Base-by-base conservation (phyloP, 2,797 vertebrate species). In the Anomalospiza imberbis region DNA sequence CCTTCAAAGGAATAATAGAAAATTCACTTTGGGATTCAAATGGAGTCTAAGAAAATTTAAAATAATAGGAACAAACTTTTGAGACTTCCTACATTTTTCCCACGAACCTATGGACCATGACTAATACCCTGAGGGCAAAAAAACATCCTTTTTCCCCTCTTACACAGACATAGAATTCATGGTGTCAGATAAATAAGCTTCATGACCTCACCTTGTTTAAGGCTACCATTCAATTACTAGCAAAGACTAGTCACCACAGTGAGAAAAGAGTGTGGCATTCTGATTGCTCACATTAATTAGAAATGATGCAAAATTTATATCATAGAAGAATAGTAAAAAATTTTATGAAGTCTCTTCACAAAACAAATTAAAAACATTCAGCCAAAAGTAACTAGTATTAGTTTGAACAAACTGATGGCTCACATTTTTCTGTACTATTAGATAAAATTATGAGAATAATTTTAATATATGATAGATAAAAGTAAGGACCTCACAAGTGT, bases 41-140 rank as follows among this genome's bases (percentile, higher is more conserved):
- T 97, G 97, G 97, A 97, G 97, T 97, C 97, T 98, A 97, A 97
- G 97, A 97, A 97, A 98, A 98, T 97, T 97, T 97, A 97, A 98
- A 98, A 98, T 98, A 98, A 98, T 98, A 98, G 98, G 97, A 97
- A 97, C 97, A 98, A 98, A 98, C 98, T 98, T 98, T 98, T 98
- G 97, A 98, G 98, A 98, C 98, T 98, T 98, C 97, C 97, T 98
- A 98, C 97, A 96, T 97, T 98, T 98, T 98, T 96, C 98, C 98
- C 98, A 98, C 98, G 96, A 98, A 97, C 97, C 97, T 97, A 92
- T 82, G 96, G 96, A 98, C 98, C 98, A 98, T 98, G 98, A 98
- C 98, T 98, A 98, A 98, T 98, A 98, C 97, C 97, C 98, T 95
- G 71, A 90, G 98, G 98, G 96, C 98, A 98, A 97, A 97, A 96